Conservation (phyloP, 2,113 vertebrate genomes). For the Rhadina sibilatrix region DNA sequence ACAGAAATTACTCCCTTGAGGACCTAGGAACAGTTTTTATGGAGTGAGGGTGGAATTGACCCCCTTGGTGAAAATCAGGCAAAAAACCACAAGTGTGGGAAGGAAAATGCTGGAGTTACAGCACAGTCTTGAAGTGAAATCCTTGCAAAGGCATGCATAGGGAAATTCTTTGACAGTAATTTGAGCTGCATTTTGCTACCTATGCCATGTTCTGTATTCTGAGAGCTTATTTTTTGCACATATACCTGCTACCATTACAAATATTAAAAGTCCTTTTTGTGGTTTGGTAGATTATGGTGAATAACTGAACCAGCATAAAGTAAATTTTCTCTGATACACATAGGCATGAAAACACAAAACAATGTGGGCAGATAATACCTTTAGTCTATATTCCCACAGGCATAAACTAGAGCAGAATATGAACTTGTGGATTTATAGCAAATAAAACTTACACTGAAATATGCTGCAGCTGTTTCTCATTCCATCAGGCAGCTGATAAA, state of each 20-base stretch:
- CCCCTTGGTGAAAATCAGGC: neutral
- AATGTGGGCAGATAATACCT: neutral
- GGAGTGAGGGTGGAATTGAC: neutral
- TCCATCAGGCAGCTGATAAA: slow-evolving; percentile 56
- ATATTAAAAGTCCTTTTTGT: neutral
- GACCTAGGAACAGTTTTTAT: neutral
- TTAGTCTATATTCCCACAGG: neutral
- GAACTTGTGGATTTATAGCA: neutral
- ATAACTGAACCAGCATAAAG: neutral
- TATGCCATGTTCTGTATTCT: neutral
- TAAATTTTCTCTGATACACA: neutral
- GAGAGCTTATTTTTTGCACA: neutral
- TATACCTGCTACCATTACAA: neutral
- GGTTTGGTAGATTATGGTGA: neutral
- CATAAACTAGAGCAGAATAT: slow-evolving; percentile 1
- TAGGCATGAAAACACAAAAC: neutral
- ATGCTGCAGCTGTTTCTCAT: slow-evolving; percentile 46
- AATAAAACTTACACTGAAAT: slow-evolving; percentile 37
- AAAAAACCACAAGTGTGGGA: neutral
- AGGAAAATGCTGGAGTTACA: neutral
- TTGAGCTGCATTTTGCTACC: neutral
- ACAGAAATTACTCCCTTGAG: neutral
- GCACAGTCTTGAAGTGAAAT: neutral
- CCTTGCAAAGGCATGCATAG: accelerated
- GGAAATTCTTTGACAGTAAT: neutral